Base-by-base conservation (phyloP, 2,888 invertebrate genomes). In the Tigriopus californicus region DNA sequence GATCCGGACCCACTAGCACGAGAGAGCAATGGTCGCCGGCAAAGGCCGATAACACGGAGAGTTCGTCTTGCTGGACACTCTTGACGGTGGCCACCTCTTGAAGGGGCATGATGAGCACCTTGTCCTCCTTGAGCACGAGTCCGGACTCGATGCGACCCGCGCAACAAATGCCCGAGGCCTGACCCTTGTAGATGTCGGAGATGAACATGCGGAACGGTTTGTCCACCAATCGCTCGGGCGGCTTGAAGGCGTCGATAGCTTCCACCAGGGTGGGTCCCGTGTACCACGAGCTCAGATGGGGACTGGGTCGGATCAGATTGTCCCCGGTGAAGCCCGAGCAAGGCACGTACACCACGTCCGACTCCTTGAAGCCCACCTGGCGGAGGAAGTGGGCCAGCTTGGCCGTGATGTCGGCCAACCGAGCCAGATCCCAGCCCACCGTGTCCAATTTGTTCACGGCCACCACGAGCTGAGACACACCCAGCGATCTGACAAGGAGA, bases 401-500 rank as follows among this genome's bases (percentile, higher is more conserved):
- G 58, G 77, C 77, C 1, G 79, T 79, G 62, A 99, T 91, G 68
- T 95, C 91, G 65, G 83, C 79, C 71, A 90, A 99, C 64, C 98
- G 78, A 8, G 84, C 82, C 68, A 87, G 77, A 1, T 85, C 84
- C 97, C 98, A 99, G 60, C 82, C 81, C 0, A 85, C 87, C 0
- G 92, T 97, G 69, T 99, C 98, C 69, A 99, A 75, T 74, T 99
- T 99, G 70, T 99, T 99, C 18, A 99, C 81, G 41, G 89, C 92
- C 1, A 98, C 92, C 15, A 88, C 85, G 46, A 99, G 70, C 71
- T 97, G 95, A 62, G 82, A 83, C 0, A 99, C 89, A 41, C 98
- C 64, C 13, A 64, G 47, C 11, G 62, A 63, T 8, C 64, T 52
- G 22, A 64, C 61, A 2, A 64, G 62, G 22, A 64, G 51, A 18